These are phyloP conservation scores for Autographa pulchrina DNA, from an alignment of 2,888 invertebrate species.

Conservation along the genomic window DNA sequence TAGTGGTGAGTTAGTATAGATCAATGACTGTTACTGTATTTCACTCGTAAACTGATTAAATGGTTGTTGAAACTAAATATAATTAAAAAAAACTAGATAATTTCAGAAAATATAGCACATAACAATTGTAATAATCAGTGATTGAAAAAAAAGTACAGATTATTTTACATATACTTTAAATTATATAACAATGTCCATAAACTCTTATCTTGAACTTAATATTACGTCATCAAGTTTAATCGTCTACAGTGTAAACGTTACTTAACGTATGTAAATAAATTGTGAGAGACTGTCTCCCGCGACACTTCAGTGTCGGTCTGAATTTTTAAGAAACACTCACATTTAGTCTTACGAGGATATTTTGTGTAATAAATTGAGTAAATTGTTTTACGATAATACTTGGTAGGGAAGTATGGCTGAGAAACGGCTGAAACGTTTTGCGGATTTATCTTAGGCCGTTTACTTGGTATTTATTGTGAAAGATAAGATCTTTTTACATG, in stretches of 20 bases:
- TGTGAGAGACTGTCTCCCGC: slow-evolving; percentile 76
- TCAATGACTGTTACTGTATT: too few relatives aligned
- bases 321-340: slow-evolving; percentile 52
- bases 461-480: background rate
- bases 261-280: slow-evolving; percentile 78
- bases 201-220: background rate
- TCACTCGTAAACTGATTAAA: too few relatives aligned
- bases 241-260: slow-evolving; percentile 59
- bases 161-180: too few relatives aligned
- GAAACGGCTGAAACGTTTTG: slow-evolving; percentile 22
- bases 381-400: slow-evolving; percentile 66
- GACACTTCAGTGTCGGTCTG: slow-evolving; percentile 61
- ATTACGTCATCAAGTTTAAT: slow-evolving; percentile 12
- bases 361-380: slow-evolving; percentile 59
- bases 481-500: slow-evolving; percentile 1
- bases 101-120: too few relatives aligned
- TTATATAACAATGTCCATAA: too few relatives aligned
- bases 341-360: slow-evolving; percentile 23
- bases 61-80: too few relatives aligned
- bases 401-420: slow-evolving; percentile 5
- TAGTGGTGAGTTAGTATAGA: too few relatives aligned
- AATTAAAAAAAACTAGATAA: too few relatives aligned
- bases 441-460: slow-evolving; percentile 16
- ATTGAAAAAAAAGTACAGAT: too few relatives aligned
- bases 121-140: too few relatives aligned